A percentile compares a stretch with the other conserved stretches of the same genome.
phyloP scores from a whole-genome alignment of 2,797 vertebrate genomes.

The Hippoglossus hippoglossus region DNA sequence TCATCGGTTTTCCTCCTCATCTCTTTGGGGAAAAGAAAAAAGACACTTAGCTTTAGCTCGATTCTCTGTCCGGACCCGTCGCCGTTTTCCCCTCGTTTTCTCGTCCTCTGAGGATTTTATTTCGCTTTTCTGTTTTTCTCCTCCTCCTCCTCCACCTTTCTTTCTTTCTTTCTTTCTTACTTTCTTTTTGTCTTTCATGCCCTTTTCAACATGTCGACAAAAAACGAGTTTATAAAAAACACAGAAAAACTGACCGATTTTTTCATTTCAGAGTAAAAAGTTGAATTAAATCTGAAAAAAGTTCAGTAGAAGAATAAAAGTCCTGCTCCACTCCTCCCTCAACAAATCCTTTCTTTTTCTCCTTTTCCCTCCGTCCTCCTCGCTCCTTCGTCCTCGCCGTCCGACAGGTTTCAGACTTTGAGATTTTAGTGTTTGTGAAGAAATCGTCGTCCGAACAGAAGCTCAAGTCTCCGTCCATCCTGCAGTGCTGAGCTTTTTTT shows the following conservation, averaged over 20 bases:
- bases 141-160: slow-evolving; percentile 29
- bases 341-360: not conserved
- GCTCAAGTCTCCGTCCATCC: not conserved
- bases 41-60: slow-evolving; percentile 73
- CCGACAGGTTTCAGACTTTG: not conserved
- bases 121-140: not conserved
- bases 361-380: not conserved
- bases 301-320: slow-evolving; percentile 32
- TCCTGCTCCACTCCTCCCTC: not conserved
- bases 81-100: slow-evolving; percentile 36
- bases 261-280: slow-evolving; percentile 20
- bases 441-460: slow-evolving; percentile 39
- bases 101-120: slow-evolving; percentile 81
- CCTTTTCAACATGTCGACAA: slow-evolving; percentile 44
- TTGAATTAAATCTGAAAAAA: slow-evolving; percentile 44
- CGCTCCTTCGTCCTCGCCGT: not conserved
- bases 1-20: slow-evolving; percentile 49
- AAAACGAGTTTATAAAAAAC: slow-evolving; percentile 24
- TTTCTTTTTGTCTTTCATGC: slow-evolving; percentile 71
- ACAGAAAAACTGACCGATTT: not conserved
- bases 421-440: slow-evolving; percentile 58
- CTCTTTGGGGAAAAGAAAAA: slow-evolving; percentile 79
- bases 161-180: slow-evolving; percentile 2
- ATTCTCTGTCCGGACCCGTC: slow-evolving; percentile 79
- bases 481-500: not conserved